These are phyloP conservation scores for Panagrolaimus sp. DNA, from an alignment of 1,140 invertebrate species.

Conservation along the genomic window DNA sequence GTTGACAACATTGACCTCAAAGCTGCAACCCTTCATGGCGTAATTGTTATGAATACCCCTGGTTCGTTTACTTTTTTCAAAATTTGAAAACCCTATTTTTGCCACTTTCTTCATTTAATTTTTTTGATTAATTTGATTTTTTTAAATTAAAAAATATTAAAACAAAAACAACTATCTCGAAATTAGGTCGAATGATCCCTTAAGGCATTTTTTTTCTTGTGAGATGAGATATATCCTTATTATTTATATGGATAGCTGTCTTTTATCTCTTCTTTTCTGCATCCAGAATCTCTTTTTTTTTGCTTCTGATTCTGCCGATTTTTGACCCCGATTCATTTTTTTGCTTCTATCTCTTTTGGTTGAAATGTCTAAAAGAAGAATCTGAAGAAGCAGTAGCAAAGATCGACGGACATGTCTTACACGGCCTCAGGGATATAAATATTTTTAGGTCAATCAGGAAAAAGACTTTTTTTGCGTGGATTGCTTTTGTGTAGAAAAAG, in stretches of 20 bases:
- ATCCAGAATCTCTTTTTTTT: constrained; percentile 8
- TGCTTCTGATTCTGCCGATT: background rate
- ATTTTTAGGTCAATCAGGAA: background rate
- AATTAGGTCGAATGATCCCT: too few relatives aligned
- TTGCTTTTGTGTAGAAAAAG: too few relatives aligned
- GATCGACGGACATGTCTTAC: background rate
- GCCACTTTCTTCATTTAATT: background rate
- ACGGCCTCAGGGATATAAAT: background rate
- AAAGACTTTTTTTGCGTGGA: too few relatives aligned
- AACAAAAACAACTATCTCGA: background rate
- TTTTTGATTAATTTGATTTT: background rate
- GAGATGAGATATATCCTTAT: background rate
- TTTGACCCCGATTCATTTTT: constrained; percentile 5
- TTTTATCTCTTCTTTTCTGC: background rate
- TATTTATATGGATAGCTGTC: background rate
- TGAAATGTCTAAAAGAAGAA: too few relatives aligned
- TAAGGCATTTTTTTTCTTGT: background rate
- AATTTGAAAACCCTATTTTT: too few relatives aligned
- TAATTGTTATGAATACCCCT: constrained; percentile 77
- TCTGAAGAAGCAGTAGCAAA: too few relatives aligned
- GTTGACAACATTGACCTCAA: constrained; percentile 92
- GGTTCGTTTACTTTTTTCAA: constrained; percentile 25
- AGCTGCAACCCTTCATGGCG: constrained; percentile 74
- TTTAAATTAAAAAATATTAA: background rate
- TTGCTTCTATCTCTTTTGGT: background rate